These are phyloP conservation scores for Fistularia commersonii DNA, from an alignment of 2,797 vertebrate genomes.

Conservation along the genomic window DNA sequence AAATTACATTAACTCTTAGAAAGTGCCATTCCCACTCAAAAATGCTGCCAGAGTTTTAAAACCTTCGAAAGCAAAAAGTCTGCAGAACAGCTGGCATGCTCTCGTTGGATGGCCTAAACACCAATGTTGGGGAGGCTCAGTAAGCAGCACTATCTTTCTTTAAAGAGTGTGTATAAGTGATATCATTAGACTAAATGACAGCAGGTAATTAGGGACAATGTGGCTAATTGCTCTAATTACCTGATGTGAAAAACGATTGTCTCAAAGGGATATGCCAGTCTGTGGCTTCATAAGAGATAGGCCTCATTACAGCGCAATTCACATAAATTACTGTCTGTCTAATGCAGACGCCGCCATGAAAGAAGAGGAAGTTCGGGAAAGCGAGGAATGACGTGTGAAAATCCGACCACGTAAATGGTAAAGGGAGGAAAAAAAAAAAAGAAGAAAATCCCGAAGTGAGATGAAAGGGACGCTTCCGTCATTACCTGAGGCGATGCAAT, in stretches of 20 bases:
- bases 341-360: constrained; percentile 37
- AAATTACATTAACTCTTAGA: background rate
- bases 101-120: constrained; percentile 45
- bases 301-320: constrained; percentile 66
- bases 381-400: constrained; percentile 38
- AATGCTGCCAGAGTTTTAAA: constrained; percentile 19
- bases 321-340: constrained; percentile 63
- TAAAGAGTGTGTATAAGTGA: constrained; percentile 65
- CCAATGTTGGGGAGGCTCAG: constrained; percentile 28
- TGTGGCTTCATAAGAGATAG: constrained; percentile 50
- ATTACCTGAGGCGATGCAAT: constrained; percentile 8
- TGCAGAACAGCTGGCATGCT: constrained; percentile 57
- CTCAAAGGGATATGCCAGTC: constrained; percentile 55
- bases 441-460: background rate
- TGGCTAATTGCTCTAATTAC: constrained; percentile 65
- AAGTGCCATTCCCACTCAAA: constrained; percentile 28
- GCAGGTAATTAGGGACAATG: constrained; percentile 62
- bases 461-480: constrained; percentile 19
- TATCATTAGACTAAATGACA: constrained; percentile 65
- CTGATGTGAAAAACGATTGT: constrained; percentile 59
- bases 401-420: constrained; percentile 2
- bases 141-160: constrained; percentile 55
- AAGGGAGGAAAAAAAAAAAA: too few species aligned
- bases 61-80: constrained; percentile 27
- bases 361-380: constrained; percentile 43